phyloP scores from a whole-genome alignment of 2,113 vertebrate genomes.

The Lophius piscatorius region DNA sequence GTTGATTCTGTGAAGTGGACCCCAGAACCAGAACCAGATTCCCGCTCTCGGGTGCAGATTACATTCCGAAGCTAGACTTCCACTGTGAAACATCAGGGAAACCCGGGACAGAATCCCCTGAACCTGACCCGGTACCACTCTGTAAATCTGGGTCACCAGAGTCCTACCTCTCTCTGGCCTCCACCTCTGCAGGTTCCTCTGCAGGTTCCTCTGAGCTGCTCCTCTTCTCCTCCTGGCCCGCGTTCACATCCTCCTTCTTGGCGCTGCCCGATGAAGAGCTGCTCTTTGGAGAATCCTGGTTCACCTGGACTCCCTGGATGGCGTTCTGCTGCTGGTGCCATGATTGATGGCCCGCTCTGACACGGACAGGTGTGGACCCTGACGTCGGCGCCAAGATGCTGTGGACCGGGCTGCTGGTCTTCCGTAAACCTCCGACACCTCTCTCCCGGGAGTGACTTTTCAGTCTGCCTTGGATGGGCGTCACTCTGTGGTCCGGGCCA shows the following conservation, averaged over 20 bases:
- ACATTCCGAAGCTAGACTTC: no score
- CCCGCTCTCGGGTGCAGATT: no score
- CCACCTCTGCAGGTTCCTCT: conserved; percentile 80
- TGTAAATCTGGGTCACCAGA: conserved; percentile 8
- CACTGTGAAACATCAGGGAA: no score
- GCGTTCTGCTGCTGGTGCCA: conserved; percentile 87
- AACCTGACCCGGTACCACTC: no score
- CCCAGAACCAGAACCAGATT: no score
- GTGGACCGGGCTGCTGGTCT: conserved; percentile 88
- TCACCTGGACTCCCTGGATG: conserved; percentile 82
- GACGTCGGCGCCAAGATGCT: conserved; percentile 87
- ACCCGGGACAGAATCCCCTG: no score
- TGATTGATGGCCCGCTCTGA: conserved; percentile 82
- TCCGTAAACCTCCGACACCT: conserved; percentile 81
- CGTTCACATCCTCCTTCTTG: conserved; percentile 79
- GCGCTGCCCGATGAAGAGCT: conserved; percentile 73
- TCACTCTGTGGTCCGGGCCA: conserved; percentile 90
- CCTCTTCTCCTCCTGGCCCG: conserved; percentile 80
- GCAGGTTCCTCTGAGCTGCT: conserved; percentile 80
- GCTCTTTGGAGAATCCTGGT: conserved; percentile 82
- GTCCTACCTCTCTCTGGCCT: conserved; percentile 88
- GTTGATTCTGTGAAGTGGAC: no score
- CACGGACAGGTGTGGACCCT: conserved; percentile 83
- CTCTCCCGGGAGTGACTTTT: conserved; percentile 93
- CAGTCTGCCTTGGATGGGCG: conserved; percentile 86